Evolutionary conservation across 2,888 invertebrate species (phyloP).

Genomic region (Hydrotaea cyrtoneurina): DNA sequence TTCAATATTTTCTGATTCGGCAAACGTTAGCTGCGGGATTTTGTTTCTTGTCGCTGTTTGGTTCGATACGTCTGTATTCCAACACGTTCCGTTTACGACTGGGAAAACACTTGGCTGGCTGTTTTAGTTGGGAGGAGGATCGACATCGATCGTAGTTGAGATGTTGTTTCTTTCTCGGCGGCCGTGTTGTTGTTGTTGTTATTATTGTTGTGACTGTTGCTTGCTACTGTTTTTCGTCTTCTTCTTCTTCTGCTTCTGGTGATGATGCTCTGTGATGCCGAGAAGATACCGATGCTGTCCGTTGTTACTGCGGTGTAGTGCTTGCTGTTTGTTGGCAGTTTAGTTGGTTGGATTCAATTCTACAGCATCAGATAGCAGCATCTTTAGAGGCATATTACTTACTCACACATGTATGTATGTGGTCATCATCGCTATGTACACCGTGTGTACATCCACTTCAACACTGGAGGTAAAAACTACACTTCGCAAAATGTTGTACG

Average conservation of each 20-base stretch:
- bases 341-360: conserved; percentile 16
- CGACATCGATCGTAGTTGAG: conserved; percentile 52
- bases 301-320: background rate
- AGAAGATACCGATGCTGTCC: background rate
- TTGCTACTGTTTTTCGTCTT: too few relatives aligned
- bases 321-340: conserved; percentile 34
- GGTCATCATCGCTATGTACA: background rate
- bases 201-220: conserved; percentile 30
- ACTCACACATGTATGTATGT: background rate
- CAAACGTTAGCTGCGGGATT: conserved; percentile 49
- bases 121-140: conserved; percentile 65
- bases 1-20: conserved; percentile 45
- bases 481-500: too few relatives aligned
- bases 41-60: conserved; percentile 50
- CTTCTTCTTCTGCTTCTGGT: too few relatives aligned
- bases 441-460: too few relatives aligned
- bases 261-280: too few relatives aligned
- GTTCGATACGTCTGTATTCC: conserved; percentile 77
- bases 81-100: conserved; percentile 80
- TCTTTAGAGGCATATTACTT: background rate
- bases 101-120: conserved; percentile 72
- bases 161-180: conserved; percentile 44
- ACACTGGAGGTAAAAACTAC: too few relatives aligned
- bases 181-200: conserved; percentile 35
- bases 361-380: background rate